Evolutionary conservation across 2,888 invertebrate genomes (phyloP).

Genomic region (Mamestra brassicae): DNA sequence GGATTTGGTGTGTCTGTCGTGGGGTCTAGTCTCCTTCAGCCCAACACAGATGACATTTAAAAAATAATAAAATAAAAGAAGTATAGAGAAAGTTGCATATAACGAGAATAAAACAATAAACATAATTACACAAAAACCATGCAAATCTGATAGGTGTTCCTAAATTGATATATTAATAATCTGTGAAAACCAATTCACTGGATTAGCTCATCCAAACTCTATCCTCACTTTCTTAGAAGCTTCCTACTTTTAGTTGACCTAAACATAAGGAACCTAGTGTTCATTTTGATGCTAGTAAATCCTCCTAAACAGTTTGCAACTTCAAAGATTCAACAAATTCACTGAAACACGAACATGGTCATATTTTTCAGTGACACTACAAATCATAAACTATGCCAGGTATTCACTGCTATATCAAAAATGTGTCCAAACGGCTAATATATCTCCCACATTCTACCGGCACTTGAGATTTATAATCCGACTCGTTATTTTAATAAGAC

Average conservation of each 20-base stretch:
- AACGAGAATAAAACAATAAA: too few species aligned
- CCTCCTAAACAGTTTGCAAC: slow-evolving; percentile 15
- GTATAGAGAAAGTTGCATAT: too few species aligned
- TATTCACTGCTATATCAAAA: slow-evolving; percentile 63
- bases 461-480: slow-evolving; percentile 77
- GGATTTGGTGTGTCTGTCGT: too few species aligned
- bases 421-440: slow-evolving; percentile 64
- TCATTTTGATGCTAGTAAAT: slow-evolving; percentile 10
- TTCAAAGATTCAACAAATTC: slow-evolving; percentile 32
- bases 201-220: too few species aligned
- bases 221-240: not conserved
- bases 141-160: too few species aligned
- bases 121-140: too few species aligned
- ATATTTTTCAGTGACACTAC: slow-evolving; percentile 57
- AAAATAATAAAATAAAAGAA: too few species aligned
- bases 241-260: not conserved
- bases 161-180: too few species aligned
- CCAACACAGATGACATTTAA: too few species aligned
- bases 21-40: too few species aligned
- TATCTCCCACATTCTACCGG: slow-evolving; percentile 75
- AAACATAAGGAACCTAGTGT: not conserved
- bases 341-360: slow-evolving; percentile 32
- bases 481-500: slow-evolving; percentile 76
- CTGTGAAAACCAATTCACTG: too few species aligned
- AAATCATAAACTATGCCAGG: slow-evolving; percentile 63